phyloP scores from a whole-genome alignment of 64 coral and sea anemone species.

The Montipora capricornis region DNA sequence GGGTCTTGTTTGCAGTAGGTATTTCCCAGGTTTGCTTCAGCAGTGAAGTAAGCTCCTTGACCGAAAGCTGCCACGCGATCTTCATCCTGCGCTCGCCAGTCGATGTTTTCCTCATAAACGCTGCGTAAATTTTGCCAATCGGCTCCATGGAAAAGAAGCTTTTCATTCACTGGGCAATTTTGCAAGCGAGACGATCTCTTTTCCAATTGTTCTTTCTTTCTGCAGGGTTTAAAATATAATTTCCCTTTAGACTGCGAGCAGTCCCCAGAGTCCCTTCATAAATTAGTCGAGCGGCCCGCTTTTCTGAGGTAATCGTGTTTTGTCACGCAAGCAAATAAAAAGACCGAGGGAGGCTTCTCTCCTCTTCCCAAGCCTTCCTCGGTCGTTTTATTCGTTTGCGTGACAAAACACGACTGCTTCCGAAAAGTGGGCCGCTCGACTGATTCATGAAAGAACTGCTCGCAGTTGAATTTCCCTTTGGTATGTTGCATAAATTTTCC shows the following conservation, averaged over 20 bases:
- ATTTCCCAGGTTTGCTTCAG: slow-evolving; percentile 55
- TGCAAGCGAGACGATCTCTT: neutral
- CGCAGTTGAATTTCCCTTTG: too few relatives aligned
- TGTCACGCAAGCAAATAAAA: too few relatives aligned
- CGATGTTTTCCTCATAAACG: slow-evolving; percentile 72
- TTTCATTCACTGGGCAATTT: slow-evolving; percentile 22
- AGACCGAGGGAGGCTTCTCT: too few relatives aligned
- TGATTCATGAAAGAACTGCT: too few relatives aligned
- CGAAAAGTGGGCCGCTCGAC: too few relatives aligned
- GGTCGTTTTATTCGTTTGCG: too few relatives aligned
- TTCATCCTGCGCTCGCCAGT: slow-evolving; percentile 27
- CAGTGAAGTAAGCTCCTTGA: slow-evolving; percentile 75
- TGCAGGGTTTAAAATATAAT: neutral
- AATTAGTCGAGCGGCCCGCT: too few relatives aligned
- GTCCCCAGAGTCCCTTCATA: too few relatives aligned
- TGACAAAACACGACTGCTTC: too few relatives aligned
- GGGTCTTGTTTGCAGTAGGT: slow-evolving; percentile 20
- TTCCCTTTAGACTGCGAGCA: neutral
- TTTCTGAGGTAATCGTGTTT: too few relatives aligned
- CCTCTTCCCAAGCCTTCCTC: too few relatives aligned
- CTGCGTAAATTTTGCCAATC: neutral
- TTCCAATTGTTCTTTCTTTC: neutral
- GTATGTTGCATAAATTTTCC: neutral
- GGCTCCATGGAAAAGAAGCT: slow-evolving; percentile 67
- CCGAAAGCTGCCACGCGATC: slow-evolving; percentile 54